Conservation (phyloP, 2,888 invertebrate species). For the Micoletzkya japonica region DNA sequence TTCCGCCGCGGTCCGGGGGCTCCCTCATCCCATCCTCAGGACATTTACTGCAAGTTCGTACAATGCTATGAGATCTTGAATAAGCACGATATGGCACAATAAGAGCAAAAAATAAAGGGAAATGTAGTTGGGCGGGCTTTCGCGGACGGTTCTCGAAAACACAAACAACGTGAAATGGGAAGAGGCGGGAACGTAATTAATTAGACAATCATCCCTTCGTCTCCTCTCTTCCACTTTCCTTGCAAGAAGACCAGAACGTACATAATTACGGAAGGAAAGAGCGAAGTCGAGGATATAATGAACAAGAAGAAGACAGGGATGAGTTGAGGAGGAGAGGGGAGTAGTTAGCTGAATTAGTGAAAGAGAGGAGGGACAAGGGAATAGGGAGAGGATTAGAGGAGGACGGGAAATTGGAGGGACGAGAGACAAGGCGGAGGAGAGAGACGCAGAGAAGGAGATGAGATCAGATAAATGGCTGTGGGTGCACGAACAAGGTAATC, state of each 20-base stretch:
- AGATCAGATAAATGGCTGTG: constrained; percentile 24
- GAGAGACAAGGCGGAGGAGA: constrained; percentile 18
- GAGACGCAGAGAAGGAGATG: constrained; percentile 27
- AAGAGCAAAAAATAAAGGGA: no score
- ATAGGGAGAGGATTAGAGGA: not conserved
- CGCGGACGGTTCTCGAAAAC: no score
- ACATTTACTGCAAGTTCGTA: no score
- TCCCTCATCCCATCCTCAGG: no score
- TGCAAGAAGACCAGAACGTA: not conserved
- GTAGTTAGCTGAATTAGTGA: no score
- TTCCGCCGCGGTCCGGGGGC: no score
- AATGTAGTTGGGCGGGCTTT: no score
- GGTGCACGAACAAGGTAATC: no score
- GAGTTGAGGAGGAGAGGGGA: not conserved
- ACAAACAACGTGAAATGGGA: constrained; percentile 6
- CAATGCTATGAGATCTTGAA: no score
- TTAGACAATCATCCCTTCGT: not conserved
- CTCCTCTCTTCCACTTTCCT: not conserved
- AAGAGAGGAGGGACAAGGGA: not conserved
- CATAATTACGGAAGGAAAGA: not conserved
- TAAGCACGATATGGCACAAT: no score
- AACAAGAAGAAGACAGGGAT: not conserved
- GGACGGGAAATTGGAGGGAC: constrained; percentile 3
- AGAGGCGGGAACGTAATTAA: not conserved
- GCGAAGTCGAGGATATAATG: not conserved